Conservation (phyloP, 2,888 invertebrate genomes). For the Himalopsyche anomala region DNA sequence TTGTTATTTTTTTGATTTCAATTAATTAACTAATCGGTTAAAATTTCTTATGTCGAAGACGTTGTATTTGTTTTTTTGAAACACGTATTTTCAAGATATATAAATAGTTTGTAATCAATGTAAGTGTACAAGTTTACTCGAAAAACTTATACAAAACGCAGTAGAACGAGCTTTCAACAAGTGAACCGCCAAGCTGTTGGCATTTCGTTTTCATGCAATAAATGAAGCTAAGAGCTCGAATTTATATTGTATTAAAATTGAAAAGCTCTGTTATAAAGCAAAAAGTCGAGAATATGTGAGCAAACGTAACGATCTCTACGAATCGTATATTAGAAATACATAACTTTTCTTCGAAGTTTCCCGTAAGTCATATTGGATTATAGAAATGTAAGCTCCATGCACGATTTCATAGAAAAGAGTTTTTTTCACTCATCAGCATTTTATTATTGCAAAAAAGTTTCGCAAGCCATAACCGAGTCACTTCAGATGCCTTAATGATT, state of each 20-base stretch:
- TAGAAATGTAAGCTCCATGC: slow-evolving; percentile 15
- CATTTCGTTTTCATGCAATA: neutral
- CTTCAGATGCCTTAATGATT: neutral
- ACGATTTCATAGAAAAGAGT: slow-evolving; percentile 19
- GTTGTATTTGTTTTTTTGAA: no score
- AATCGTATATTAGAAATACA: slow-evolving; percentile 26
- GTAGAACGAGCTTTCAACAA: neutral
- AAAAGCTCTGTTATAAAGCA: slow-evolving; percentile 32
- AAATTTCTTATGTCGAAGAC: no score
- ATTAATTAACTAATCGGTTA: no score
- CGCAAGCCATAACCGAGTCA: neutral
- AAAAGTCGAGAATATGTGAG: slow-evolving; percentile 21
- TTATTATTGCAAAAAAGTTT: neutral
- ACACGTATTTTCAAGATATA: no score
- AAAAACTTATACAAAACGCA: no score
- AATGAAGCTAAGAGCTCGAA: neutral
- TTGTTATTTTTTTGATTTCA: no score
- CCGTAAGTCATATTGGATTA: slow-evolving; percentile 26
- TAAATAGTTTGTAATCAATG: no score
- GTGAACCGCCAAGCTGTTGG: neutral
- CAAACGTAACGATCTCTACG: slow-evolving; percentile 16
- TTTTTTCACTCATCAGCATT: slow-evolving; percentile 12
- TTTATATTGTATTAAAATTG: slow-evolving; percentile 12
- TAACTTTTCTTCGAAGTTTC: neutral
- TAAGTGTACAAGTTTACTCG: no score